Evolutionary conservation across 2,888 invertebrate species (phyloP), one percentile per base, ranked within the genome.

Genomic region (Plutella xylostella): DNA sequence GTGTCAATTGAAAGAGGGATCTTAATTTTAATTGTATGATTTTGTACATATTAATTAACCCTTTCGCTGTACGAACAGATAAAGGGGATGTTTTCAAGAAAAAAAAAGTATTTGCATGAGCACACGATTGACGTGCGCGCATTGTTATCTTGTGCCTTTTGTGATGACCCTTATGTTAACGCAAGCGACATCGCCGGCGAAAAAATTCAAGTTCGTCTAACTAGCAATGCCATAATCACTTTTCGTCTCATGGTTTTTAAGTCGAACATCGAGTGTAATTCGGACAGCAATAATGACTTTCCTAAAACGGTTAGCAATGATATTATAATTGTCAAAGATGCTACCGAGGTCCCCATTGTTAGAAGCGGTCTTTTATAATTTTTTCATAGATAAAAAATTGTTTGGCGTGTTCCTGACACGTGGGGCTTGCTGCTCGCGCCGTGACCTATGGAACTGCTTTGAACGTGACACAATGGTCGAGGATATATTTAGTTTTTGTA

Each of bases 301-400:
- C 49, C 45, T 50, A 51, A 53, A 55, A 49, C 55, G 55, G 54
- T 51, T 55, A 58, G 55, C 66, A 56, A 58, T 62, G 72, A 78
- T 76, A 82, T 80, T 82, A 83, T 82, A 82, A 82, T 83, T 83
- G 82, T 83, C 80, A 82, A 83, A 83, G 83, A 83, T 82, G 83
- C 83, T 83, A 83, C 83, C 74, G 77, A 76, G 68, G 68, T 58
- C 61, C 37, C 76, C 65, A 78, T 83, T 83, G 82, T 83, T 72
- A 67, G 61, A 53, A 65, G 64, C 69, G 74, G 72, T 65, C 82
- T 78, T 83, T 82, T 77, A 80, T 78, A 77, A 72, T 74, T 77
- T 79, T 80, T 79, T 76, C 55, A 72, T 75, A 77, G 78, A 82
- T 80, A 83, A 82, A 83, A 39, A 82, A 83, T 74, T 71, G 79